These are phyloP conservation scores for Uria lomvia DNA, from an alignment of 2,113 vertebrate genomes.

Conservation along the genomic window DNA sequence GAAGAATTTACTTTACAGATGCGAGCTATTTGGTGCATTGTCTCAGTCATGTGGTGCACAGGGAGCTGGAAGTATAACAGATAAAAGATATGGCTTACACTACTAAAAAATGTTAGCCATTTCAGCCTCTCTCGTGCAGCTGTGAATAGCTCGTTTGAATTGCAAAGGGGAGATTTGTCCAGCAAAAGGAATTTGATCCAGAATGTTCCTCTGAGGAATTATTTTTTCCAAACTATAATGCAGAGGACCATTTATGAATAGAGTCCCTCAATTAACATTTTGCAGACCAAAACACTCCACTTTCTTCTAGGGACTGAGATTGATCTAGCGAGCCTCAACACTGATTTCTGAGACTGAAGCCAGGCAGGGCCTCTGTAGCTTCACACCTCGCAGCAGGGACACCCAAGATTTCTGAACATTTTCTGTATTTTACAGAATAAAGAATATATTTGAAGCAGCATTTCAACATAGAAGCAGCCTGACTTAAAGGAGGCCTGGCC, in stretches of 20 bases:
- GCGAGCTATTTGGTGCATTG: background rate
- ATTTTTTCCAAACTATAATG: background rate
- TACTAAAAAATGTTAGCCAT: background rate
- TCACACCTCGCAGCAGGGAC: background rate
- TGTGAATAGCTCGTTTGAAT: background rate
- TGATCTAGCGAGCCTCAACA: background rate
- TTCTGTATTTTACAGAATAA: background rate
- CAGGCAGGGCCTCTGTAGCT: background rate
- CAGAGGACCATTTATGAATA: background rate
- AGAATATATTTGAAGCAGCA: background rate
- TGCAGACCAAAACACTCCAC: background rate
- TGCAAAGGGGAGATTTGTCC: background rate
- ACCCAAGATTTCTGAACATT: background rate
- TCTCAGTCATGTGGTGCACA: background rate
- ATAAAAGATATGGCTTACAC: background rate
- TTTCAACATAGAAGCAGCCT: background rate
- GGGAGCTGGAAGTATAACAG: background rate
- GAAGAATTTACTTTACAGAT: constrained; percentile 21
- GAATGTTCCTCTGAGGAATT: background rate
- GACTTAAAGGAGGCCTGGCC: background rate
- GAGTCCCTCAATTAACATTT: background rate
- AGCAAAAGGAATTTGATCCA: background rate
- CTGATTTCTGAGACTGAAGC: background rate
- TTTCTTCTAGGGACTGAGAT: background rate
- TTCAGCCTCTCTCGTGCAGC: background rate